Conservation (phyloP, 30 jellyfish, hydroid and myxozoan genomes). For the Aurelia sp. region DNA sequence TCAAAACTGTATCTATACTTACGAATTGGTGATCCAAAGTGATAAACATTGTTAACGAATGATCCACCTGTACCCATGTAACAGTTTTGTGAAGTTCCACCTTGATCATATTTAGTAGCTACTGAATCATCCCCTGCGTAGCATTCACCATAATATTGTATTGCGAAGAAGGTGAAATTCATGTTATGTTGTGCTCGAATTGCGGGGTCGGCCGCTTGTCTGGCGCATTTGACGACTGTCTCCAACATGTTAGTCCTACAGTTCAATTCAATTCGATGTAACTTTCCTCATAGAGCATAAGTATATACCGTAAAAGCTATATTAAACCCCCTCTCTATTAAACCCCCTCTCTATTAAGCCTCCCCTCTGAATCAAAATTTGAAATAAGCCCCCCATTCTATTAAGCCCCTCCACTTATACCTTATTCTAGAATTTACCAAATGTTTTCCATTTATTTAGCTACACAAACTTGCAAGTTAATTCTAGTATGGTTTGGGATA, state of each 20-base stretch:
- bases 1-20: background rate
- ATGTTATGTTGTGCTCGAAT: background rate
- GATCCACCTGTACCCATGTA: constrained; percentile 72
- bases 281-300: too few species aligned
- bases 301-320: too few species aligned
- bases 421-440: too few species aligned
- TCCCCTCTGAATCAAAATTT: too few species aligned
- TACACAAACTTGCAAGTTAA: too few species aligned
- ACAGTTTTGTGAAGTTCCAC: constrained; percentile 63
- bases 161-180: constrained; percentile 61
- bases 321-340: too few species aligned
- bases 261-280: too few species aligned
- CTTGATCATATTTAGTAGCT: constrained; percentile 13
- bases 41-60: constrained; percentile 58
- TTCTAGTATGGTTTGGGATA: too few species aligned
- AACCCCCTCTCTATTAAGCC: too few species aligned
- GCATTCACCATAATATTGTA: constrained; percentile 89
- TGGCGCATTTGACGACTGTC: constrained; percentile 46
- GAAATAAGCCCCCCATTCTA: too few species aligned
- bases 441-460: too few species aligned
- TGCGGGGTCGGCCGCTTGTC: constrained; percentile 18
- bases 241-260: constrained; percentile 46
- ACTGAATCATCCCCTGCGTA: constrained; percentile 77
- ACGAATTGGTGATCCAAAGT: constrained; percentile 27
- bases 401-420: too few species aligned